Conservation (phyloP, 2,888 invertebrate species). For the Stramonita haemastoma region DNA sequence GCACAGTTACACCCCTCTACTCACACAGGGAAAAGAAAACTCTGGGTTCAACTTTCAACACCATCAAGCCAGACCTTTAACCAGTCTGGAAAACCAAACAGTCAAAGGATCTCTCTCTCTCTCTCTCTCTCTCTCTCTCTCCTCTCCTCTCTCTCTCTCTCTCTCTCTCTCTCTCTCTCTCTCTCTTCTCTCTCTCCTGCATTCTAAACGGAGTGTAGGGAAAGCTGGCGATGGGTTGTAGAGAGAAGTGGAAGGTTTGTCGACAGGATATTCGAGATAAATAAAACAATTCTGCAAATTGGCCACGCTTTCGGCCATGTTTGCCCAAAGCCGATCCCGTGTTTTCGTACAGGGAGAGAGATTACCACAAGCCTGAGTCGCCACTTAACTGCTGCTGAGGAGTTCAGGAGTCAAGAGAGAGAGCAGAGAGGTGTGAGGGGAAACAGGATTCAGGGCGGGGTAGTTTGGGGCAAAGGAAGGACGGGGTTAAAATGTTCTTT, state of each 20-base stretch:
- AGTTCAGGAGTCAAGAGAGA: neutral
- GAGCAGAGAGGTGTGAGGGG: neutral
- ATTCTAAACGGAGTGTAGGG: neutral
- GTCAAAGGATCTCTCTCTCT: neutral
- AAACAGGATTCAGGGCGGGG: too few relatives aligned
- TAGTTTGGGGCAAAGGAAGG: neutral
- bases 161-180: neutral
- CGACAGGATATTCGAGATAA: constrained; percentile 34
- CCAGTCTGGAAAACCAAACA: too few relatives aligned
- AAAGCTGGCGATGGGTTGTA: neutral
- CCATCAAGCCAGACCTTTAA: too few relatives aligned
- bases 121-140: neutral
- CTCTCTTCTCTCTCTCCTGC: neutral
- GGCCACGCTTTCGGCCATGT: constrained; percentile 25
- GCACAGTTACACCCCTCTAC: too few relatives aligned
- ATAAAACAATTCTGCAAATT: constrained; percentile 30
- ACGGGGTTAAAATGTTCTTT: neutral
- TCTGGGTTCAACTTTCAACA: too few relatives aligned
- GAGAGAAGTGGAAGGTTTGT: constrained; percentile 18
- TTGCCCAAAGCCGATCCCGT: constrained; percentile 18
- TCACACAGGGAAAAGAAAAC: too few relatives aligned
- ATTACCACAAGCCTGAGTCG: neutral
- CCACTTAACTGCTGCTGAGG: neutral
- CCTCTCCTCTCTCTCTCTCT: neutral
- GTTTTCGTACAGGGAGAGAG: constrained; percentile 29